Conservation (phyloP, 2,113 vertebrate species). For the Pseudopipra pipra region DNA sequence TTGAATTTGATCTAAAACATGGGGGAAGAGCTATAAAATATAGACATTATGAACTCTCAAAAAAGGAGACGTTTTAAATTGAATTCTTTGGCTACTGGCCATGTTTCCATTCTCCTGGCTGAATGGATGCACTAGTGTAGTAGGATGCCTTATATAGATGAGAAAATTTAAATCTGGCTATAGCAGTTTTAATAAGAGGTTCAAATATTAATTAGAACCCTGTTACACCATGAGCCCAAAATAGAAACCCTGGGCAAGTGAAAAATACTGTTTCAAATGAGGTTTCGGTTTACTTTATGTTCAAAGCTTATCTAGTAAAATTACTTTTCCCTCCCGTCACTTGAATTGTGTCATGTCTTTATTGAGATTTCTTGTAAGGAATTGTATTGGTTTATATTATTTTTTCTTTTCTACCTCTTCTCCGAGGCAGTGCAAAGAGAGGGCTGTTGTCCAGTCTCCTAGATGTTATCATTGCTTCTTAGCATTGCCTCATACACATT, state of each 20-base stretch:
- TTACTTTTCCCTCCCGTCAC: background rate
- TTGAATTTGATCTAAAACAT: slow-evolving; percentile 7
- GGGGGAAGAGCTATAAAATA: background rate
- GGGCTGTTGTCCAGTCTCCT: background rate
- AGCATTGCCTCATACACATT: background rate
- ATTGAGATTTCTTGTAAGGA: background rate
- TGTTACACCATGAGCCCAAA: background rate
- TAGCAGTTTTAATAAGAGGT: background rate
- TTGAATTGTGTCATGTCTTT: background rate
- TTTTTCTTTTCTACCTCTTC: background rate
- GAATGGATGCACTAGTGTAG: background rate
- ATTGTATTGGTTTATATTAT: background rate
- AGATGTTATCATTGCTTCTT: background rate
- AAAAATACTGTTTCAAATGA: background rate
- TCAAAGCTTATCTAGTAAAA: background rate
- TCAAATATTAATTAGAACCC: background rate
- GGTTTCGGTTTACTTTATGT: background rate
- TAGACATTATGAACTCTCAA: background rate
- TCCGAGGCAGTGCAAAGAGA: background rate
- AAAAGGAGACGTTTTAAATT: slow-evolving; percentile 20
- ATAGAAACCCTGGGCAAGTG: background rate
- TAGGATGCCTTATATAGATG: slow-evolving; percentile 53
- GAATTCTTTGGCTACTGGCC: slow-evolving; percentile 26
- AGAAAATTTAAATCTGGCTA: background rate
- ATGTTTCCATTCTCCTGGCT: slow-evolving; percentile 35